These are phyloP conservation scores for Drosophila murphyi DNA, from an alignment of 1,140 invertebrate genomes.

Conservation along the genomic window DNA sequence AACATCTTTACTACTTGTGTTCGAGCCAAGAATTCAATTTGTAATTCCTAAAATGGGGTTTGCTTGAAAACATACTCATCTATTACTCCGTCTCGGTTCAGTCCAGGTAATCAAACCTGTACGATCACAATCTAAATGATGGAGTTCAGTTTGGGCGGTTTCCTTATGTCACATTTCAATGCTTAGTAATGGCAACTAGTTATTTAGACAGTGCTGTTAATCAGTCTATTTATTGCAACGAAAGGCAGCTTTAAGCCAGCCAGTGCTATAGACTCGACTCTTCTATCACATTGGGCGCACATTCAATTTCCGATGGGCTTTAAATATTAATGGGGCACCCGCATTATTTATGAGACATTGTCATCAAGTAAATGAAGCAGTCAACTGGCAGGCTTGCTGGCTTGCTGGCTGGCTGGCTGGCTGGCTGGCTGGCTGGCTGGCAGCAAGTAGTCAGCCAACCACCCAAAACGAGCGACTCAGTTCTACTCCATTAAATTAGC, in stretches of 20 bases:
- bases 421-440: background rate
- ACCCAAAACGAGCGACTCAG: background rate
- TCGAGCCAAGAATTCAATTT: too few species aligned
- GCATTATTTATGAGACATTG: slow-evolving; percentile 79
- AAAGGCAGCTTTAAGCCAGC: background rate
- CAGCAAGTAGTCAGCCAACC: background rate
- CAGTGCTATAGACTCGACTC: background rate
- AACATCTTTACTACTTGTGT: too few species aligned
- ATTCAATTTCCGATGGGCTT: slow-evolving; percentile 76
- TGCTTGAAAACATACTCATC: too few species aligned
- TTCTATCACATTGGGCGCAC: slow-evolving; percentile 34
- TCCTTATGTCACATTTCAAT: too few species aligned
- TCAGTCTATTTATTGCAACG: too few species aligned
- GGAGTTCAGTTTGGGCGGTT: too few species aligned
- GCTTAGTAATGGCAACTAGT: too few species aligned
- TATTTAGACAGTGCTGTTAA: too few species aligned
- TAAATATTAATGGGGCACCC: slow-evolving; percentile 76
- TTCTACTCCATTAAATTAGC: slow-evolving; percentile 11
- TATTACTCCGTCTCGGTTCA: too few species aligned
- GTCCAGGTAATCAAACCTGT: too few species aligned
- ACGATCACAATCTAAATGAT: too few species aligned
- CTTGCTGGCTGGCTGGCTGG: background rate
- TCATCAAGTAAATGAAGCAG: slow-evolving; percentile 80
- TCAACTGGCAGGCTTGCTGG: slow-evolving; percentile 13
- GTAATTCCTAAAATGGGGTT: too few species aligned